Base-by-base conservation (phyloP, 2,113 vertebrate species). In the Tyrannus savana region DNA sequence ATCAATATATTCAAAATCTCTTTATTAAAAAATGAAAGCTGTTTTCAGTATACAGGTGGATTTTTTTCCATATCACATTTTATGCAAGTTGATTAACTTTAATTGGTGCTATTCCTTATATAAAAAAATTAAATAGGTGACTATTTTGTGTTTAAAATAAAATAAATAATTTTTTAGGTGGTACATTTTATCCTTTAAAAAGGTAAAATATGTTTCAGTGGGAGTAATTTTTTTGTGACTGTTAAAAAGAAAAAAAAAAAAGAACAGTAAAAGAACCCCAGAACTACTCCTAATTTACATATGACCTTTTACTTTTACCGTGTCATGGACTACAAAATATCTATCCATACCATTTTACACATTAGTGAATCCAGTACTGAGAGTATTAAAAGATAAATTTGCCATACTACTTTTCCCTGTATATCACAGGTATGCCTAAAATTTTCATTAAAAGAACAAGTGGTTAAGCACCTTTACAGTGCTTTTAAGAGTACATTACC, bases 361-460 rank as follows among this genome's bases (percentile, higher is more conserved):
- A 0, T 66, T 74, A 37, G 11, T 62, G 84, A 96, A 94, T 39
- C 10, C 33, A 52, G 31, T 47, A 42, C 9, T 5, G 71, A 91
- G 39, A 64, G 2, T 86, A 75, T 83, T 76, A 49, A 35, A 95
- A 91, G 37, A 80, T 24, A 75, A 72, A 80, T 92, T 44, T 91
- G 30, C 14, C 74, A 24, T 16, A 44, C 60, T 71, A 22, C 2
- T 14, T 52, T 91, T 89, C 84, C 44, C 10, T 71, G 12, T 78
- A 88, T 46, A 82, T 85, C 81, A 60, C 33, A 68, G 3, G 24
- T 92, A 39, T 22, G 8, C 6, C 84, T 94, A 72, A 97, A 97
- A 63, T 87, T 72, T 68, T 59, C 37, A n/a, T 67, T 75, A 76
- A 50, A 89, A 84, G 9, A 93, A 63, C 12, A 82, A 78, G 3